These are phyloP conservation scores for Saimiri boliviensis DNA, from an alignment of 2,113 vertebrate species.

Conservation along the genomic window DNA sequence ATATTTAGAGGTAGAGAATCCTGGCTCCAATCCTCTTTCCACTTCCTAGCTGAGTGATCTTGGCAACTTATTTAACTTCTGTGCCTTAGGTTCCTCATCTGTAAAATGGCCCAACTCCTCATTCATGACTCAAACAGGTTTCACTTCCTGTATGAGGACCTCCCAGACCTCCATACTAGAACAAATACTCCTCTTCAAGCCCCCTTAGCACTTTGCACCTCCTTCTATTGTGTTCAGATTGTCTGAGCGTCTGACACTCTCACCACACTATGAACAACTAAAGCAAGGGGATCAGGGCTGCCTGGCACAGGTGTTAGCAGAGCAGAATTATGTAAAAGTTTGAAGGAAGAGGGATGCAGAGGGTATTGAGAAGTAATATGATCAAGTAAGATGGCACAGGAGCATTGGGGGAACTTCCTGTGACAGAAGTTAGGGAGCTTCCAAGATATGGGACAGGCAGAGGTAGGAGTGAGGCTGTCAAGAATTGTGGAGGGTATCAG, in stretches of 20 bases:
- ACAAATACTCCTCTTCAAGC: neutral
- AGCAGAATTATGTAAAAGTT: neutral
- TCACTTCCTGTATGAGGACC: neutral
- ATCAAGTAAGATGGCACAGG: neutral
- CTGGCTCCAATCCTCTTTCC: neutral
- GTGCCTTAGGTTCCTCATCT: neutral
- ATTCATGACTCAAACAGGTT: neutral
- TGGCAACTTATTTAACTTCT: neutral
- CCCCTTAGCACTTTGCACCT: neutral
- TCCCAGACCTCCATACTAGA: neutral
- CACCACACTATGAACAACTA: neutral
- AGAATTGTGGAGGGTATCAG: neutral
- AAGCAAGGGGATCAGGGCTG: neutral
- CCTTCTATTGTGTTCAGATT: neutral
- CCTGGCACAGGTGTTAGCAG: neutral
- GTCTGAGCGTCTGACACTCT: neutral
- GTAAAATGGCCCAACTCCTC: neutral
- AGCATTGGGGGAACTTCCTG: neutral
- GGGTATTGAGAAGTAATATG: neutral
- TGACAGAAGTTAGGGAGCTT: neutral
- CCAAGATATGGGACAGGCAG: neutral
- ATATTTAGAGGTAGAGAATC: neutral
- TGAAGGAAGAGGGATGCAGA: neutral
- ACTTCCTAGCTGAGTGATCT: neutral
- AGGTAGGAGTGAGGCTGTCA: neutral